phyloP scores from a whole-genome alignment of 2,888 invertebrate species.

The Drosophila borealis region DNA sequence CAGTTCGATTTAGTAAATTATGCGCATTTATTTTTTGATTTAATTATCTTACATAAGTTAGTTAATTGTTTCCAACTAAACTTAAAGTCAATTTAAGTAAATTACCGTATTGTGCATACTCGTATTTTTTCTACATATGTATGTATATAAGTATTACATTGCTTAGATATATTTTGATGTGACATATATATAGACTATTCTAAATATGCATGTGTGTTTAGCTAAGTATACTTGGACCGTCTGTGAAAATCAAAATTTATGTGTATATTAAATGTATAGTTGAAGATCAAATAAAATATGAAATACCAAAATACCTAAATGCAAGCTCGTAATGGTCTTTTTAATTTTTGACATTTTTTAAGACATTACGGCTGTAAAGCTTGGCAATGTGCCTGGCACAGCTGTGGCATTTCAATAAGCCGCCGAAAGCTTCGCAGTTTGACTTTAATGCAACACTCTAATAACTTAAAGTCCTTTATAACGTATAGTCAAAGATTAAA shows the following conservation, averaged over 20 bases:
- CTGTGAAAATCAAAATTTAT: conserved; percentile 68
- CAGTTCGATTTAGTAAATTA: conserved; percentile 46
- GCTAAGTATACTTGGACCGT: conserved; percentile 60
- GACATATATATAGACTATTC: conserved; percentile 20
- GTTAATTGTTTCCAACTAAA: conserved; percentile 39
- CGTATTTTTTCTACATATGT: conserved; percentile 32
- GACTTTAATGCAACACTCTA: neutral
- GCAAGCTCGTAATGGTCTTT: neutral
- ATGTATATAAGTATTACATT: conserved; percentile 11
- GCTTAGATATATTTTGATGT: conserved; percentile 39
- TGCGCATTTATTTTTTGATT: conserved; percentile 66
- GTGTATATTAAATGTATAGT: conserved; percentile 53
- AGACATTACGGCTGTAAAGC: conserved; percentile 17
- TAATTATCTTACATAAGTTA: conserved; percentile 34
- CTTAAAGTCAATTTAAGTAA: conserved; percentile 53
- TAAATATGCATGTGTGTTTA: conserved; percentile 56
- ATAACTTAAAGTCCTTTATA: neutral
- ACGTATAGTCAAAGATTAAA: neutral
- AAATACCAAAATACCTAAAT: conserved; percentile 20
- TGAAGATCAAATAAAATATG: conserved; percentile 60
- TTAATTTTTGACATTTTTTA: conserved; percentile 37
- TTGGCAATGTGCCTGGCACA: conserved; percentile 12
- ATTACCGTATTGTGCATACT: conserved; percentile 48
- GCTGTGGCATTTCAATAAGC: conserved; percentile 18
- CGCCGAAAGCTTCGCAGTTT: conserved; percentile 1